Percentiles rank a stretch among this genome's conserved stretches.
These are phyloP conservation scores for Patella caerulea DNA, from an alignment of 2,888 invertebrate species.

Conservation along the genomic window DNA sequence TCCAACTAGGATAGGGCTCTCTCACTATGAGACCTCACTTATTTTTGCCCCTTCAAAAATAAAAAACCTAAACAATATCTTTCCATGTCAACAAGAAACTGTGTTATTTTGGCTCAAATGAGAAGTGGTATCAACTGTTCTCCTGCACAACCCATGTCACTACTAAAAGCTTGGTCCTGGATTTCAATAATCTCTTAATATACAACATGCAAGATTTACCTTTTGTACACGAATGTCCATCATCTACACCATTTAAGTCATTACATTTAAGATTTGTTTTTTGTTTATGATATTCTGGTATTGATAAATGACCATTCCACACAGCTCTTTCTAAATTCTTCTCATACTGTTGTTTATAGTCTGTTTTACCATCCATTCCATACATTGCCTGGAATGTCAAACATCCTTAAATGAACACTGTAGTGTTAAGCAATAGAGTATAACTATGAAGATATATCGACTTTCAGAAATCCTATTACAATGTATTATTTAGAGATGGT, in stretches of 20 bases:
- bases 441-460: no score
- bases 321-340: conserved; percentile 86
- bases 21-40: no score
- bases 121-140: no score
- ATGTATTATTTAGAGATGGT: no score
- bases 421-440: no score
- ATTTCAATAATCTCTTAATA: background rate
- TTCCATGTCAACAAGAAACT: background rate
- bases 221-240: conserved; percentile 85
- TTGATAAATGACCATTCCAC: conserved; percentile 87
- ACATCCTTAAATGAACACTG: no score
- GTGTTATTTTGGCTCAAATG: background rate
- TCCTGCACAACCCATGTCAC: background rate
- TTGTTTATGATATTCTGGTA: conserved; percentile 87
- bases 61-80: no score
- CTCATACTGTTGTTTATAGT: conserved; percentile 83
- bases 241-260: conserved; percentile 85
- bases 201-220: conserved; percentile 73
- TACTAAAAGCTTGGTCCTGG: background rate
- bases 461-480: no score
- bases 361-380: conserved; percentile 90
- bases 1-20: no score
- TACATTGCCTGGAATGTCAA: conserved; percentile 79
- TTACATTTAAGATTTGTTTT: conserved; percentile 83
- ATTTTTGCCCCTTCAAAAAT: no score